Evolutionary conservation across 2,113 vertebrate species (phyloP).

Genomic region (Percopsis transmontana): DNA sequence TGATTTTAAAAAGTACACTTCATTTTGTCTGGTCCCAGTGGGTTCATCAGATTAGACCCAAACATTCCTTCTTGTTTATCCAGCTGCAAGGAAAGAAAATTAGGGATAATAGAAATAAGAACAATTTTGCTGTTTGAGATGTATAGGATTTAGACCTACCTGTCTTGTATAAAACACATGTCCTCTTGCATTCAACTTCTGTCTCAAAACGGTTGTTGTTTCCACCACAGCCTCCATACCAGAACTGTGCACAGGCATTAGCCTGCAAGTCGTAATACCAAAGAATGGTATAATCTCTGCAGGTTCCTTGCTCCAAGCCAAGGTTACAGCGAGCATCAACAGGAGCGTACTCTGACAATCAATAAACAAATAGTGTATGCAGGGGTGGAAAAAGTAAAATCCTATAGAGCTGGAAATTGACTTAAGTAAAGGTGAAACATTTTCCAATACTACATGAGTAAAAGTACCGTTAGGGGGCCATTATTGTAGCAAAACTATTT

Average conservation of each 20-base stretch:
- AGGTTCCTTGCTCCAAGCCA: slow-evolving; percentile 80
- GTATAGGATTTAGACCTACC: slow-evolving; percentile 43
- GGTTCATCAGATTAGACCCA: neutral
- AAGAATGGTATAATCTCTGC: slow-evolving; percentile 78
- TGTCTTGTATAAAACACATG: slow-evolving; percentile 74
- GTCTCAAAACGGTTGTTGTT: slow-evolving; percentile 84
- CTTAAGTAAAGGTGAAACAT: no score
- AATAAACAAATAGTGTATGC: slow-evolving; percentile 12
- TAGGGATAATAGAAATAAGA: slow-evolving; percentile 4
- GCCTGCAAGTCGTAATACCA: slow-evolving; percentile 87
- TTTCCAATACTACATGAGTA: no score
- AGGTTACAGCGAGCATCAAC: slow-evolving; percentile 68
- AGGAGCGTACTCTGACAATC: slow-evolving; percentile 56
- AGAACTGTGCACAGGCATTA: slow-evolving; percentile 88
- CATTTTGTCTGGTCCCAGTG: slow-evolving; percentile 17
- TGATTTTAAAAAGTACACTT: neutral
- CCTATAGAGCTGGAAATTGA: no score
- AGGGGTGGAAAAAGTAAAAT: neutral
- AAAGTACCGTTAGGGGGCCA: no score
- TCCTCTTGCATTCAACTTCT: slow-evolving; percentile 81
- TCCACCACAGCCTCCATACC: slow-evolving; percentile 84
- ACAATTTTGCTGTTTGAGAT: neutral
- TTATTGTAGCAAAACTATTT: no score
- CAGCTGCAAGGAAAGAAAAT: slow-evolving; percentile 39
- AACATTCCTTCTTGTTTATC: slow-evolving; percentile 47